Evolutionary conservation across 2,888 invertebrate species (phyloP).

Genomic region (Muscina levida): DNA sequence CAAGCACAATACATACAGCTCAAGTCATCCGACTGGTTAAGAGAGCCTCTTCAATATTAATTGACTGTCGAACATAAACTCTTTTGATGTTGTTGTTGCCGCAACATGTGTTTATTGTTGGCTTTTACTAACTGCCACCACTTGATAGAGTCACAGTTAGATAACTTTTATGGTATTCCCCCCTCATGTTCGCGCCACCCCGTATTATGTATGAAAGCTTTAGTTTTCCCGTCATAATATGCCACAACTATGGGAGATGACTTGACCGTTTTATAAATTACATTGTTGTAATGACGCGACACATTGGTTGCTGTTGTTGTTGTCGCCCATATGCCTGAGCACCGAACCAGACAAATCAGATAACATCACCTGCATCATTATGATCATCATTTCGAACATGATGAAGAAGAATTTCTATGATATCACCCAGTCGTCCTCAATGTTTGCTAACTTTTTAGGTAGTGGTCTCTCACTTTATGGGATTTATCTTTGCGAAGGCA

Average conservation of each 20-base stretch:
- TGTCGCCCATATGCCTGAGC: background rate
- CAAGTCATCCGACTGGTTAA: constrained; percentile 51
- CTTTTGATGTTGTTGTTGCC: constrained; percentile 19
- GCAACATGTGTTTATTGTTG: constrained; percentile 25
- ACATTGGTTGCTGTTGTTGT: background rate
- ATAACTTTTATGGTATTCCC: constrained; percentile 45
- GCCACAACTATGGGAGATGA: constrained; percentile 9
- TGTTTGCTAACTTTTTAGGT: background rate
- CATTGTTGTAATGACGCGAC: background rate
- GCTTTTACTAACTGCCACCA: constrained; percentile 44
- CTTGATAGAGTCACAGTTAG: constrained; percentile 51
- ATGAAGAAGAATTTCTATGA: constrained; percentile 18
- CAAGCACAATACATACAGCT: background rate
- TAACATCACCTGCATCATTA: background rate
- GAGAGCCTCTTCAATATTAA: constrained; percentile 62
- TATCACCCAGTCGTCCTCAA: background rate
- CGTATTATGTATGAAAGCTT: background rate
- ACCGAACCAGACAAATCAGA: constrained; percentile 3
- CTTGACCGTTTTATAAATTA: background rate
- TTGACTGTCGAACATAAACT: constrained; percentile 46
- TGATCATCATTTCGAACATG: background rate
- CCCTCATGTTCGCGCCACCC: background rate
- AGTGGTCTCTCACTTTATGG: background rate
- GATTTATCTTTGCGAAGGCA: too few relatives aligned
- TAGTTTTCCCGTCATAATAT: background rate